Conservation (phyloP, 2,113 vertebrate genomes). For the Desmodus rotundus region DNA sequence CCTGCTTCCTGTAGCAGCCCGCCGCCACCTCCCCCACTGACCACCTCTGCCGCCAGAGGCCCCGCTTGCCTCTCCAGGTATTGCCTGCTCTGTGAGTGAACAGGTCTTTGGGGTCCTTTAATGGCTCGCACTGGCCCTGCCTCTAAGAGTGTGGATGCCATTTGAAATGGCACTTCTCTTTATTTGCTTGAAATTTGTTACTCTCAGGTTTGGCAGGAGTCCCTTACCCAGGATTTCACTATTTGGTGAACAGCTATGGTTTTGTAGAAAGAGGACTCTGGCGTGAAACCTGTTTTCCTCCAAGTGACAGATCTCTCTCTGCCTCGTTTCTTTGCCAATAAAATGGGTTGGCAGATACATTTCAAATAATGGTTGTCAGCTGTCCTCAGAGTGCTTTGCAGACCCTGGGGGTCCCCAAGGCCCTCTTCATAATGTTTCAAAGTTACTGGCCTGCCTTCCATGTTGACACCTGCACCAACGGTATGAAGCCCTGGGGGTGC, state of each 20-base stretch:
- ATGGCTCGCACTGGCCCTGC: not conserved
- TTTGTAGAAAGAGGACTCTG: not conserved
- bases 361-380: not conserved
- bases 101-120: not conserved
- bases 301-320: not conserved
- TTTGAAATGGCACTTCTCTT: not conserved
- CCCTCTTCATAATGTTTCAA: not conserved
- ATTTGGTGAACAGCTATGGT: not conserved
- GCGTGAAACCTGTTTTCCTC: not conserved
- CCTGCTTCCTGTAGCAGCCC: conserved; percentile 55
- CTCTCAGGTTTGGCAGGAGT: not conserved
- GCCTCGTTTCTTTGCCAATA: not conserved
- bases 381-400: not conserved
- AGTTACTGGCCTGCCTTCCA: not conserved
- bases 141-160: not conserved
- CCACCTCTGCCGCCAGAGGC: not conserved
- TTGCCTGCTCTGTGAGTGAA: not conserved
- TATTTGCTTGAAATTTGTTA: not conserved
- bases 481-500: not conserved
- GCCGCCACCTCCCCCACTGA: conserved; percentile 27
- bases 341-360: not conserved
- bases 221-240: not conserved
- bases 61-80: not conserved
- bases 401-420: not conserved
- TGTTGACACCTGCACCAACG: not conserved